Evolutionary conservation across 2,113 vertebrate species (phyloP).

Genomic region (Charadrius vociferus): DNA sequence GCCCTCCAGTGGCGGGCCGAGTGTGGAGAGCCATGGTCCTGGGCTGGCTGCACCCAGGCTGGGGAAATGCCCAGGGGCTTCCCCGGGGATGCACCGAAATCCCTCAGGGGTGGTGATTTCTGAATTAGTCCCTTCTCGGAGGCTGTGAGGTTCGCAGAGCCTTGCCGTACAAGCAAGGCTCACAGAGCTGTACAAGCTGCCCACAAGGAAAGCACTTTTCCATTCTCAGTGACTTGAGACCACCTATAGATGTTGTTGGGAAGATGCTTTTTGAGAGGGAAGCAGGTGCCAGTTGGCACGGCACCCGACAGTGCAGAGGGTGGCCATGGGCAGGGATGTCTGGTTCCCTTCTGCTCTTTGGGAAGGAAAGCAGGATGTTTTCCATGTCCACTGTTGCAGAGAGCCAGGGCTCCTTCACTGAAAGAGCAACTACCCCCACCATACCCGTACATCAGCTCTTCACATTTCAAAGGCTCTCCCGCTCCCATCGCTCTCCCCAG

Average conservation of each 20-base stretch:
- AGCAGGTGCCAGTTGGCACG: not conserved
- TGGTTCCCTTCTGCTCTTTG: not conserved
- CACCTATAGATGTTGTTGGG: not conserved
- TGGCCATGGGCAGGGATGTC: not conserved
- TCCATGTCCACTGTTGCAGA: not conserved
- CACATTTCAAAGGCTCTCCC: conserved; percentile 2
- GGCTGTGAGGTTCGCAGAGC: not conserved
- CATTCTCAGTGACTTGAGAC: not conserved
- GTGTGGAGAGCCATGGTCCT: fast-evolving
- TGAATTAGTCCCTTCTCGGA: not conserved
- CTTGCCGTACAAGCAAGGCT: not conserved
- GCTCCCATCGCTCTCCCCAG: not conserved
- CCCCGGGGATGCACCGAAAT: not conserved
- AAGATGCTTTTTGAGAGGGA: not conserved
- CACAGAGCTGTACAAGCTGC: not conserved
- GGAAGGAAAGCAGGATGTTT: not conserved
- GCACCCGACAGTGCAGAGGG: not conserved
- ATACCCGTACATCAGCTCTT: fast-evolving
- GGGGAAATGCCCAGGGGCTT: not conserved
- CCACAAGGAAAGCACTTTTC: not conserved
- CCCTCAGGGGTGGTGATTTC: fast-evolving
- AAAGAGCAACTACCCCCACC: not conserved
- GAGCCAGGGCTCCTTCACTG: not conserved
- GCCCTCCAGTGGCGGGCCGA: not conserved
- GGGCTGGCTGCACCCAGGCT: not conserved